These are phyloP conservation scores for Crocallis elinguaria DNA, from an alignment of 2,888 invertebrate genomes.

Conservation along the genomic window DNA sequence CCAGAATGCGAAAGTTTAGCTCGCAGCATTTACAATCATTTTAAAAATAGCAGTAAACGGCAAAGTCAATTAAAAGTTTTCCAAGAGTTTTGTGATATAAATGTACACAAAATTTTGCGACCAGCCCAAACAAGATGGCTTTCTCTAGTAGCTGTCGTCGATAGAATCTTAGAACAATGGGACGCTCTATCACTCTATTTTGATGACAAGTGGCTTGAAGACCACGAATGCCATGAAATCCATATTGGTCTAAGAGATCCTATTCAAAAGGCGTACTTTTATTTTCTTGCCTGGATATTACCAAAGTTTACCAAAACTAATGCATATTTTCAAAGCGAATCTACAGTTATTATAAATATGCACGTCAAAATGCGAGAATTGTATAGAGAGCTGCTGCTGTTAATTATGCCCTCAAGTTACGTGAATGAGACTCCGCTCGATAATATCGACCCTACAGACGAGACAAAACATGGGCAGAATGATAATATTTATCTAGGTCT, in stretches of 20 bases:
- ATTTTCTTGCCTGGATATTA: not conserved
- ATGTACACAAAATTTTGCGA: slow-evolving; percentile 19
- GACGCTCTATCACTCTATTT: slow-evolving; percentile 19
- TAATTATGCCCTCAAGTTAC: not conserved
- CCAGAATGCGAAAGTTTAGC: slow-evolving; percentile 27
- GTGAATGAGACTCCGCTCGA: not conserved
- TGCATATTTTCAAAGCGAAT: slow-evolving; percentile 21
- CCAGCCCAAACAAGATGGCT: slow-evolving; percentile 27
- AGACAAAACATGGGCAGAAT: not conserved
- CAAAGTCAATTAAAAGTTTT: slow-evolving; percentile 12
- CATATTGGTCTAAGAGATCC: slow-evolving; percentile 16
- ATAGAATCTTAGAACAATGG: slow-evolving; percentile 26
- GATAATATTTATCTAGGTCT: slow-evolving; percentile 11
- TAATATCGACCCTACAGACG: slow-evolving; percentile 7
- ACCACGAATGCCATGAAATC: slow-evolving; percentile 10
- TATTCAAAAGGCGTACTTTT: not conserved
- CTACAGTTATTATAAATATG: slow-evolving; percentile 2
- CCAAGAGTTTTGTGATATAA: slow-evolving; percentile 9
- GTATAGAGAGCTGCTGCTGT: slow-evolving; percentile 12
- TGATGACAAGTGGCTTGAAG: slow-evolving; percentile 19
- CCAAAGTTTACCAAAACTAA: slow-evolving; percentile 11
- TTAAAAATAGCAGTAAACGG: slow-evolving; percentile 15
- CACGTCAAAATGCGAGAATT: slow-evolving; percentile 12
- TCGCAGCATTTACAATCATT: slow-evolving; percentile 20
- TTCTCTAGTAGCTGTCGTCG: too few relatives aligned